A percentile compares a stretch with the other conserved stretches of the same genome.
Evolutionary conservation across 2,888 invertebrate species (phyloP).

Genomic region (Drymonia ruficornis): DNA sequence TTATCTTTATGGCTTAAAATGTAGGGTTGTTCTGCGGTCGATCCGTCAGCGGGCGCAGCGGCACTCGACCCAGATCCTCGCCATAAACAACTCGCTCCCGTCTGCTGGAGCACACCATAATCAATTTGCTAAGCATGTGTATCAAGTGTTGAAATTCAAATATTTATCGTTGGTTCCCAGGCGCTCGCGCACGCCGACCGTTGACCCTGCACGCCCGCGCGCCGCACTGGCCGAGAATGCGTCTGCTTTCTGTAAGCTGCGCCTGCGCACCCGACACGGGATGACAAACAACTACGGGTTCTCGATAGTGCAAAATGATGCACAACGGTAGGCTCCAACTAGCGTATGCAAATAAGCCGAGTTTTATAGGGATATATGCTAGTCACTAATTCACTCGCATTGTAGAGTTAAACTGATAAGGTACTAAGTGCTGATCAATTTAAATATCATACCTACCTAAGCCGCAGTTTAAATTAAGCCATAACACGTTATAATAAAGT

Average conservation of each 20-base stretch:
- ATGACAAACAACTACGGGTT: slow-evolving; percentile 57
- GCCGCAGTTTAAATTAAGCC: not conserved
- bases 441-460: too few relatives aligned
- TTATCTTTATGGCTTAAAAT: not conserved
- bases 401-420: too few relatives aligned
- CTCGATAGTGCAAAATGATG: slow-evolving; percentile 35
- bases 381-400: too few relatives aligned
- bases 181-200: slow-evolving; percentile 74
- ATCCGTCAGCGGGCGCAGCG: slow-evolving; percentile 11
- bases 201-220: slow-evolving; percentile 75
- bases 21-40: slow-evolving; percentile 5
- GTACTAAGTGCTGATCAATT: too few relatives aligned
- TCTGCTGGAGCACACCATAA: slow-evolving; percentile 65
- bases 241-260: slow-evolving; percentile 65
- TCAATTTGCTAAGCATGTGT: slow-evolving; percentile 82
- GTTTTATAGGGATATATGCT: too few relatives aligned
- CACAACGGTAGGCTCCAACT: slow-evolving; percentile 17
- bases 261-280: slow-evolving; percentile 54
- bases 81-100: slow-evolving; percentile 57
- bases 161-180: slow-evolving; percentile 82
- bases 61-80: slow-evolving; percentile 48
- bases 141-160: slow-evolving; percentile 83
- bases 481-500: not conserved
- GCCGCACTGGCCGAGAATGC: slow-evolving; percentile 54
- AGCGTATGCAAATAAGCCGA: not conserved